Evolutionary conservation across 2,113 vertebrate genomes (phyloP).

Genomic region (Mus pahari): DNA sequence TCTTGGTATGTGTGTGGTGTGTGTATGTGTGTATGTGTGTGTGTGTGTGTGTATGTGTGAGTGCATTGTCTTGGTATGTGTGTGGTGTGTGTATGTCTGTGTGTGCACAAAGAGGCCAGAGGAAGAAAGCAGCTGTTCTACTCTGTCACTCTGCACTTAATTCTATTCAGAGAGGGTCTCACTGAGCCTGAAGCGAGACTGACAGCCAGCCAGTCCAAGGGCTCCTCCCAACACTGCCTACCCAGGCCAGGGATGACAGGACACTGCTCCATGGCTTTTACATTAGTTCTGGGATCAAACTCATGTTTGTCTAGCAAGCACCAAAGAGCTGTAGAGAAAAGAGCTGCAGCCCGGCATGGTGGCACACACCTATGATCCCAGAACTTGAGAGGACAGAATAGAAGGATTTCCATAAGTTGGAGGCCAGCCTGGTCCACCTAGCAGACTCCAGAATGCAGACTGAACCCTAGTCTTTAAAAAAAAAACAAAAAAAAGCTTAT

Average conservation of each 20-base stretch:
- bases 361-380: not conserved
- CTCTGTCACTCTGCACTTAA: not conserved
- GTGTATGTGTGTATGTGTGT: not conserved
- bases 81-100: too few relatives aligned
- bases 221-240: accelerated
- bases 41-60: not conserved
- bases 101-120: not conserved
- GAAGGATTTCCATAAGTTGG: not conserved
- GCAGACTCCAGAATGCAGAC: not conserved
- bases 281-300: not conserved
- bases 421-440: not conserved
- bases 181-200: not conserved
- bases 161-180: not conserved
- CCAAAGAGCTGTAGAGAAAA: not conserved
- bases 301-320: not conserved
- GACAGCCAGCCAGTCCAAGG: not conserved
- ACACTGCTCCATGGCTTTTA: not conserved
- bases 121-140: not conserved
- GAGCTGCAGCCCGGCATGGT: not conserved
- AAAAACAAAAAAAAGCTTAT: not conserved
- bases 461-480: not conserved
- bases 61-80: not conserved
- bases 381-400: not conserved
- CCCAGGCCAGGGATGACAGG: not conserved
- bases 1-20: not conserved